Percentiles rank a stretch among this genome's conserved stretches.
Conservation (phyloP, 2,113 vertebrate species). For the Psophia crepitans region DNA sequence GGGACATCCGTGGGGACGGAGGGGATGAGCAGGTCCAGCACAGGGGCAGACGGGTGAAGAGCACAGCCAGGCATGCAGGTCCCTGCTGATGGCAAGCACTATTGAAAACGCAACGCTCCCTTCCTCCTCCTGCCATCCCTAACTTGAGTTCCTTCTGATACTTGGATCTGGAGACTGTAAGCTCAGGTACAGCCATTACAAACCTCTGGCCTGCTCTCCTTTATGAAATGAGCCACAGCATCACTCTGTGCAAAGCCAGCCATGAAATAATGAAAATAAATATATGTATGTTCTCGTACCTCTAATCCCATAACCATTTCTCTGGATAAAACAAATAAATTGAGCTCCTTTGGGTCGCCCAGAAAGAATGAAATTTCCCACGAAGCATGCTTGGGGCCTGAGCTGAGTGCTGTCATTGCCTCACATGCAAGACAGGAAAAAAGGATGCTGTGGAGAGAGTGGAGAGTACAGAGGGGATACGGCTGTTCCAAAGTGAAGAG, state of each 20-base stretch:
- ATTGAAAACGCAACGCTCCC: not conserved
- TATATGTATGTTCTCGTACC: not conserved
- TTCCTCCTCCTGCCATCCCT: not conserved
- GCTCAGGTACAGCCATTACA: not conserved
- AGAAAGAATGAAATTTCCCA: not conserved
- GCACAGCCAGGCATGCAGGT: not conserved
- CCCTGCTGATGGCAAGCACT: not conserved
- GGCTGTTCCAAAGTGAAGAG: not conserved
- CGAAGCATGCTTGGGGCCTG: not conserved
- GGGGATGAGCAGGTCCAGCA: not conserved
- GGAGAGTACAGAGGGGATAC: not conserved
- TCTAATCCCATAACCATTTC: not conserved
- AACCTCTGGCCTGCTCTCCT: not conserved
- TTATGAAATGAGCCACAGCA: not conserved
- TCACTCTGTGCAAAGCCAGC: not conserved
- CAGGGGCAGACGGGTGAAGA: not conserved
- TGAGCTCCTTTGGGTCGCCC: not conserved
- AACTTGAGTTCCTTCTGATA: not conserved
- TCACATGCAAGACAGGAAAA: not conserved
- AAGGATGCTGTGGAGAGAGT: not conserved
- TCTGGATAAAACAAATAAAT: not conserved
- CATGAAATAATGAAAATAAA: not conserved
- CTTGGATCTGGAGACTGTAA: not conserved
- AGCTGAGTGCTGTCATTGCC: not conserved
- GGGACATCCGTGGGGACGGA: rapidly evolving